Base-by-base conservation (phyloP, 2,888 invertebrate species). In the Dilophus febrilis region DNA sequence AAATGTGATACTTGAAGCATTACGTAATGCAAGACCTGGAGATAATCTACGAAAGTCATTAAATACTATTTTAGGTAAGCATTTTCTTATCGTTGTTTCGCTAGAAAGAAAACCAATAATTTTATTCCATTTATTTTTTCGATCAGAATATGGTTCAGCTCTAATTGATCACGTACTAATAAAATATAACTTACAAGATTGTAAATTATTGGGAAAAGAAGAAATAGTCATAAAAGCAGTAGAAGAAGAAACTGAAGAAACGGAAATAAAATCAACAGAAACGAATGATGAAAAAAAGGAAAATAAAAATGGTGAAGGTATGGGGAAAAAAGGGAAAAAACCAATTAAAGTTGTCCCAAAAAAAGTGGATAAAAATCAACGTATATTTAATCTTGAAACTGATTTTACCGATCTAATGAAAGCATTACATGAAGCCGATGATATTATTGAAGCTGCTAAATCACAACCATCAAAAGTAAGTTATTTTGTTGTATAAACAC, bases 111-210 rank as follows among this genome's bases (percentile, higher is more conserved):
- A n/a, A n/a, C n/a, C n/a, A n/a, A n/a, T n/a, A n/a, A n/a, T 27
- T 11, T 26, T 13, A 27, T 19, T 26, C 12, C 19, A 10, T 28
- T 13, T 27, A 35, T 33, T 47, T 30, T 41, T 44, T 34, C 40
- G 55, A 55, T 6, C 61, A 74, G 90, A 87, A 58, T 95, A 83
- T 66, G 95, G 97, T 4, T 78, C 92, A 16, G 73, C 91, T 1
- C 64, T 98, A 30, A 77, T 97, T 45, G 92, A 95, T 51, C 95
- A 97, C 58, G 77, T 83, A n/a, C 65, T 97, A 3, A 53, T 75
- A 16, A 70, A 71, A 50, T 70, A 72, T 44, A 81, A 81, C 26
- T 72, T 94, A 2, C 59, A 71, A 3, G 67, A 68, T 31, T 65
- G 66, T 37, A 71, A 71, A 57, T 22, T 22, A 58, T 75, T 35